These are phyloP conservation scores for Crotalus tigris DNA, from an alignment of 2,113 vertebrate species.

Conservation along the genomic window DNA sequence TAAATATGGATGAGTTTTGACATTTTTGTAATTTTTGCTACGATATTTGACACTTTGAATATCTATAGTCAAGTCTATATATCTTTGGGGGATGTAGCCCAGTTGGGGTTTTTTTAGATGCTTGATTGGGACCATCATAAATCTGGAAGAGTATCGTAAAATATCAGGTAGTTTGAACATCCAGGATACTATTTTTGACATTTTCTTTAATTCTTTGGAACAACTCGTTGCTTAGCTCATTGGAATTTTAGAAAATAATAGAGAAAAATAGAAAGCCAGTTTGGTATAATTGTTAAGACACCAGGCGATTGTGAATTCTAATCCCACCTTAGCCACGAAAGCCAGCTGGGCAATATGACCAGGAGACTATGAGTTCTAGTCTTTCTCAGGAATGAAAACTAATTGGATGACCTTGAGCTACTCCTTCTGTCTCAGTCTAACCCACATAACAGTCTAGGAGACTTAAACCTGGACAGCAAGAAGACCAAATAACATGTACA, in stretches of 20 bases:
- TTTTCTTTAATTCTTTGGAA: background rate
- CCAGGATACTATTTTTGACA: rapidly evolving
- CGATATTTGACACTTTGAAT: background rate
- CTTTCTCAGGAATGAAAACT: background rate
- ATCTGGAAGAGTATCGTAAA: background rate
- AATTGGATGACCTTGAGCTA: background rate
- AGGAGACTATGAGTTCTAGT: background rate
- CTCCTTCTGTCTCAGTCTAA: background rate
- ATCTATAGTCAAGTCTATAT: background rate
- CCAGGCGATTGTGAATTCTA: background rate
- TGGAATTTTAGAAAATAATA: background rate
- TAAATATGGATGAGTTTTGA: conserved; percentile 26
- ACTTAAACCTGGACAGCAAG: background rate
- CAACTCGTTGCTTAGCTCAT: background rate
- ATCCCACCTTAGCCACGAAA: background rate
- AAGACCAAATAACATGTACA: background rate
- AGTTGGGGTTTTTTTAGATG: too few species aligned
- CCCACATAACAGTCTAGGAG: background rate
- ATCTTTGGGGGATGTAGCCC: background rate
- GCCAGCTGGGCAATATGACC: background rate
- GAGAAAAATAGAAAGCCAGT: background rate
- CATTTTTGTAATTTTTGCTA: conserved; percentile 2
- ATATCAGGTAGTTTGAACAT: background rate
- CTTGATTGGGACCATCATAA: background rate
- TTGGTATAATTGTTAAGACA: background rate